A percentile compares a stretch with the other conserved stretches of the same genome.
Conservation (phyloP, 2,113 vertebrate genomes). For the Butastur rufipennis region DNA sequence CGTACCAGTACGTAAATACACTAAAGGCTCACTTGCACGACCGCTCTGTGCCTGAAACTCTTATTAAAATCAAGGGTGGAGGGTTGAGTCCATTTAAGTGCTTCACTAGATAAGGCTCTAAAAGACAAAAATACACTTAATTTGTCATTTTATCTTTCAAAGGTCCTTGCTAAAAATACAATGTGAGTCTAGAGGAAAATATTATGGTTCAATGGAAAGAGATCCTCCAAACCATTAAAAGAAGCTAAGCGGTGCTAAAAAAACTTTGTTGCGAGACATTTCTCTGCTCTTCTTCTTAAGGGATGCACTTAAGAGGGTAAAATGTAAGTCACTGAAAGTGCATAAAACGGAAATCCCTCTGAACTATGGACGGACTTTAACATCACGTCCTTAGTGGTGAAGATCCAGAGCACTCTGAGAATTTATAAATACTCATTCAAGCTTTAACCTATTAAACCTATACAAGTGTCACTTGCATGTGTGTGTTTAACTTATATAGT, state of each 20-base stretch:
- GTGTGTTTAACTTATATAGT: conserved; percentile 36
- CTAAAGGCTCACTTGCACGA: not conserved
- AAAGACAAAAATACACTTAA: not conserved
- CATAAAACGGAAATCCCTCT: conserved; percentile 25
- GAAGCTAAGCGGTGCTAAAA: not conserved
- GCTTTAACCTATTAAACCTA: conserved; percentile 48
- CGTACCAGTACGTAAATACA: not conserved
- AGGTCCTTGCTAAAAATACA: conserved; percentile 25
- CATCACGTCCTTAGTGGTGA: not conserved
- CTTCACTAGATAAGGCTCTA: conserved; percentile 3
- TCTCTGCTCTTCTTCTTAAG: conserved; percentile 6
- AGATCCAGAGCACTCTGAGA: conserved; percentile 29
- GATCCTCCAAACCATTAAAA: conserved; percentile 4
- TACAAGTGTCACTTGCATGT: not conserved
- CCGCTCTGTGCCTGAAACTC: not conserved
- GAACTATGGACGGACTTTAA: conserved; percentile 4
- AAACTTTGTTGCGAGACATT: not conserved
- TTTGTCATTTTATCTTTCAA: conserved; percentile 14
- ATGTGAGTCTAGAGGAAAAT: conserved; percentile 23
- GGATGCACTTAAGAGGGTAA: conserved; percentile 13
- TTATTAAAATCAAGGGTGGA: not conserved
- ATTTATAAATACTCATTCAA: conserved; percentile 51
- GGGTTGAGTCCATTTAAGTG: not conserved
- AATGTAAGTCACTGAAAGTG: conserved; percentile 8
- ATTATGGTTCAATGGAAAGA: conserved; percentile 21